Evolutionary conservation across 2,113 vertebrate genomes (phyloP).

Genomic region (Elephantulus edwardii): DNA sequence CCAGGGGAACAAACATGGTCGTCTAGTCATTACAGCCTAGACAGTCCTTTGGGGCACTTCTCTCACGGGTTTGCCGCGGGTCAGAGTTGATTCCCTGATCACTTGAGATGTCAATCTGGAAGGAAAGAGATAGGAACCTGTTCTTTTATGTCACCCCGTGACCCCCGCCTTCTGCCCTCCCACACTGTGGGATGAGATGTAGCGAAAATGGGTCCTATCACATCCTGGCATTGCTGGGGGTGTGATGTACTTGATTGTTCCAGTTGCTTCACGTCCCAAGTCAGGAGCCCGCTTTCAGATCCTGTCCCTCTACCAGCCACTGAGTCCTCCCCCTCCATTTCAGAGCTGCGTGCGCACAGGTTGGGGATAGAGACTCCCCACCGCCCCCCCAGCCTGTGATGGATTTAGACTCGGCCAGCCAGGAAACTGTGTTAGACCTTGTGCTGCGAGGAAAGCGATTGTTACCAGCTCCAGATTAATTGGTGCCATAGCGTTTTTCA

Average conservation of each 20-base stretch:
- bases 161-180: background rate
- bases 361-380: background rate
- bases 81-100: background rate
- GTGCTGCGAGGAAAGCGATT: background rate
- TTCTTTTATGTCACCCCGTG: background rate
- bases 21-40: background rate
- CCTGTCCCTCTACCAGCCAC: conserved; percentile 66
- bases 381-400: conserved; percentile 28
- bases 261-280: background rate
- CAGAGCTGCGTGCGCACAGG: background rate
- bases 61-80: background rate
- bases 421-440: conserved; percentile 16
- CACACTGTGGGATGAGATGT: too few relatives aligned
- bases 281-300: background rate
- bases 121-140: background rate
- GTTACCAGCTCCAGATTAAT: conserved; percentile 17
- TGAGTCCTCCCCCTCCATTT: conserved; percentile 60
- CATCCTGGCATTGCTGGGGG: background rate
- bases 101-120: background rate
- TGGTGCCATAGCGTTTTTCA: background rate
- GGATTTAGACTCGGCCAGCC: background rate
- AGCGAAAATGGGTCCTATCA: background rate
- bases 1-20: background rate
- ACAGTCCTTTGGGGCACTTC: background rate
- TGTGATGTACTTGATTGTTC: background rate